A percentile compares a stretch with the other conserved stretches of the same genome.
Conservation (phyloP, 2,888 invertebrate genomes). For the Mechanitis mazaeus region DNA sequence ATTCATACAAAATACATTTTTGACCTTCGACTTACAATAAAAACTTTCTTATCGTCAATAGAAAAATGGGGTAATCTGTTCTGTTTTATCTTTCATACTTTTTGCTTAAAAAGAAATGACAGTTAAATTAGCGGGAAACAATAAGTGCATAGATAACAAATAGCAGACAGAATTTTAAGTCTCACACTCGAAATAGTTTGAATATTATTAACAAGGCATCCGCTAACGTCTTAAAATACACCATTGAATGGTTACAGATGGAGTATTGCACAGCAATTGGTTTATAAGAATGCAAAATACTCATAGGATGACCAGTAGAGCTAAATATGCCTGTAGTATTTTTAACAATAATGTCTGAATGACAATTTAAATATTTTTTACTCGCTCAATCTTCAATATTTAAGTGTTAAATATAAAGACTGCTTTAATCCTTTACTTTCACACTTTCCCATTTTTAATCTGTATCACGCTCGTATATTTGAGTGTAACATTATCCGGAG, state of each 20-base stretch:
- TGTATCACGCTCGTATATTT: not conserved
- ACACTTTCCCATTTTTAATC: constrained; percentile 6
- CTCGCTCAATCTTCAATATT: not conserved
- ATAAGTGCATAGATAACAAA: constrained; percentile 24
- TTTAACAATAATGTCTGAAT: too few relatives aligned
- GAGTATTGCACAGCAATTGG: constrained; percentile 21
- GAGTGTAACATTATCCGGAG: constrained; percentile 13
- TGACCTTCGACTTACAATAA: too few relatives aligned
- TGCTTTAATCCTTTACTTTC: constrained; percentile 3
- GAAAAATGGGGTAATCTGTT: too few relatives aligned
- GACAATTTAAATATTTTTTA: not conserved
- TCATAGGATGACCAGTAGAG: not conserved
- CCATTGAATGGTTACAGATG: constrained; percentile 25
- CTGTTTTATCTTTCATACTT: too few relatives aligned
- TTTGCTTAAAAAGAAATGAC: constrained; percentile 9
- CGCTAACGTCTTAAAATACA: constrained; percentile 30
- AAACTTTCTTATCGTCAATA: too few relatives aligned
- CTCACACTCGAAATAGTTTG: constrained; percentile 31
- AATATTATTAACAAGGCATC: constrained; percentile 22
- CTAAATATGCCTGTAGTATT: too few relatives aligned
- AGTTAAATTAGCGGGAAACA: constrained; percentile 18
- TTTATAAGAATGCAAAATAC: constrained; percentile 17
- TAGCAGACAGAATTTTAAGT: constrained; percentile 19
- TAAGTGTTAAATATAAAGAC: not conserved
- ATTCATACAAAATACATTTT: too few relatives aligned